Percentiles rank a stretch among this genome's conserved stretches.
These are phyloP conservation scores for Pseudoatta argentina DNA, from an alignment of 1,140 invertebrate genomes.

Conservation along the genomic window DNA sequence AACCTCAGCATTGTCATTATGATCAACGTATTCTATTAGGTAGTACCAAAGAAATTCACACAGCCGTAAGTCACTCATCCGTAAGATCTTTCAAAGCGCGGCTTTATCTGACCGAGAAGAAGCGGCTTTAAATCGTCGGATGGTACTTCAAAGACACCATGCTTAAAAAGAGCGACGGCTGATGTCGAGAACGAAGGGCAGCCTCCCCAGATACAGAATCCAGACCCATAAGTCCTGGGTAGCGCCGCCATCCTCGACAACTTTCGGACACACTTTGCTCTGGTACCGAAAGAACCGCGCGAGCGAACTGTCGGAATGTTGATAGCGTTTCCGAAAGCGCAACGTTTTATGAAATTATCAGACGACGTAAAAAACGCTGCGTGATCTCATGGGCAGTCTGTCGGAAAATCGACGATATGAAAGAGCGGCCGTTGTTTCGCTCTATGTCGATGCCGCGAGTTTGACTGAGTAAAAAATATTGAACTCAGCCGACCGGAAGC, in stretches of 20 bases:
- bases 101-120: slow-evolving; percentile 59
- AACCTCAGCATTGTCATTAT: slow-evolving; percentile 59
- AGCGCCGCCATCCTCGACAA: not conserved
- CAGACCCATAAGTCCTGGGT: slow-evolving; percentile 1
- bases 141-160: slow-evolving; percentile 57
- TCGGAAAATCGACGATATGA: slow-evolving; percentile 86
- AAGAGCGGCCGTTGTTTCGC: slow-evolving; percentile 76
- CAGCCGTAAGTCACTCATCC: slow-evolving; percentile 27
- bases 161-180: slow-evolving; percentile 58
- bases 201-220: slow-evolving; percentile 26
- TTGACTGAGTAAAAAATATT: slow-evolving; percentile 78
- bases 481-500: slow-evolving; percentile 77
- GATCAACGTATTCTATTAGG: slow-evolving; percentile 33
- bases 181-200: slow-evolving; percentile 27
- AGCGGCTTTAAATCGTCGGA: slow-evolving; percentile 57
- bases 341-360: slow-evolving; percentile 83
- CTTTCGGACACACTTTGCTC: slow-evolving; percentile 15
- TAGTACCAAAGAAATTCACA: slow-evolving; percentile 42
- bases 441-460: slow-evolving; percentile 63
- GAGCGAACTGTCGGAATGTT: slow-evolving; percentile 55
- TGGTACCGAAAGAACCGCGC: slow-evolving; percentile 14
- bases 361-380: slow-evolving; percentile 77
- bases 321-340: slow-evolving; percentile 62
- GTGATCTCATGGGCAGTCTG: slow-evolving; percentile 78
- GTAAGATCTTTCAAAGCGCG: slow-evolving; percentile 52